These are phyloP conservation scores for Saccostrea glomerata DNA, from an alignment of 1,140 invertebrate genomes.

Conservation along the genomic window DNA sequence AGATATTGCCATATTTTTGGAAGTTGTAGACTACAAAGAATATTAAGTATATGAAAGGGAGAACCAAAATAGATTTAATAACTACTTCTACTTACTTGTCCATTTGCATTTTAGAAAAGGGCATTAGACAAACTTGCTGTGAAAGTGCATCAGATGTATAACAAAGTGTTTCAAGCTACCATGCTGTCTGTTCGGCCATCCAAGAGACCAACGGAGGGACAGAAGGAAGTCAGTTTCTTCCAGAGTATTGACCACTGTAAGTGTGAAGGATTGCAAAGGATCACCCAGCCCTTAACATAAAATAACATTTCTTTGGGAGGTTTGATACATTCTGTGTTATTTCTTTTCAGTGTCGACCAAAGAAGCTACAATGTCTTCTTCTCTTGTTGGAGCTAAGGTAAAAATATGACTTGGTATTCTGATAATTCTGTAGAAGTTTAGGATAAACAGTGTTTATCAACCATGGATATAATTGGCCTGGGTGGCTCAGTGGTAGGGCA, in stretches of 20 bases:
- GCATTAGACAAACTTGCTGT: constrained; percentile 74
- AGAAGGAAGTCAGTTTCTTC: constrained; percentile 58
- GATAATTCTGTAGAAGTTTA: too few relatives aligned
- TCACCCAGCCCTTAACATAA: too few relatives aligned
- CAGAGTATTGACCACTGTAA: constrained; percentile 61
- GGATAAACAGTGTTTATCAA: too few relatives aligned
- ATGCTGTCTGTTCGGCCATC: constrained; percentile 71
- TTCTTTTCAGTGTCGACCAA: neutral
- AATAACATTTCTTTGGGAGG: neutral
- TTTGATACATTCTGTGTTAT: too few relatives aligned
- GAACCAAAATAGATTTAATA: too few relatives aligned
- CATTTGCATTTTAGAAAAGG: constrained; percentile 67
- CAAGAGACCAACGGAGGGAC: constrained; percentile 47
- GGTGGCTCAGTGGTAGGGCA: too few relatives aligned
- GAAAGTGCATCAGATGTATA: constrained; percentile 71
- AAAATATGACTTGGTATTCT: too few relatives aligned
- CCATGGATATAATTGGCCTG: too few relatives aligned
- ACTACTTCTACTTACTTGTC: neutral
- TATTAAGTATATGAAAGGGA: too few relatives aligned
- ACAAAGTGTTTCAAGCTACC: constrained; percentile 73
- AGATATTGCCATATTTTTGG: too few relatives aligned
- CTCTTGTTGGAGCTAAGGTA: constrained; percentile 17
- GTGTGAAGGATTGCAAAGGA: neutral
- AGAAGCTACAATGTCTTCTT: constrained; percentile 20
- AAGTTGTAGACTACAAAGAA: too few relatives aligned